Evolutionary conservation across 2,888 invertebrate genomes (phyloP), one percentile per base, ranked within the genome.

Genomic region (Yponomeuta cagnagella): DNA sequence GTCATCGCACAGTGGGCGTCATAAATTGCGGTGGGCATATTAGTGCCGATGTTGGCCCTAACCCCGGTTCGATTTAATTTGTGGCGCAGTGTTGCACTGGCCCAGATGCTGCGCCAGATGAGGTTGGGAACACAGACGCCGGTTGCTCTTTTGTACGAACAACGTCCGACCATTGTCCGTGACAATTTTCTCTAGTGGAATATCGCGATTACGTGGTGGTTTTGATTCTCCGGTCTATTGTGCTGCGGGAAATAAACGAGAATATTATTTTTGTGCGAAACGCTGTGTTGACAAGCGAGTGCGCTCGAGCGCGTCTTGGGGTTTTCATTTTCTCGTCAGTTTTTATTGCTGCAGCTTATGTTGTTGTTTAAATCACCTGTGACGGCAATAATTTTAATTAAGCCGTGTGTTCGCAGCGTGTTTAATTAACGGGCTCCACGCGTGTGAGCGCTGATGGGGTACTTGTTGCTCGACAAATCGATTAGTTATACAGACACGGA

Each of bases 11-110:
- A 15, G 69, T 66, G 66, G 72, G 68, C 65, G 81, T 76, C 76
- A 84, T 87, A 87, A 85, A 88, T 86, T 80, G 78, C 77, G 77
- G 75, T 73, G 63, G 76, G 80, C 81, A 83, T 85, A 85, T 86
- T 87, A 87, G 82, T 83, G 80, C 78, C 82, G 77, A 84, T 82
- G 82, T 83, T 78, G 81, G 81, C 80, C 79, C 79, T 79, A 83
- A 82, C 82, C 81, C 74, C 75, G 75, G 81, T 78, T 74, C 79
- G 79, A 82, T 86, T 85, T 85, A 85, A 83, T 85, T 84, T 84
- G 83, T 76, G 75, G 77, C 78, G 70, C 71, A 64, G 70, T 66
- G 75, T 79, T 83, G 82, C 85, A 83, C 82, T 83, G 85, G 82
- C 79, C 78, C 75, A 75, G 77, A 68, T 68, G 48, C 83, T 86